Evolutionary conservation across 2,888 invertebrate genomes (phyloP).

Genomic region (Xanthostigma xanthostigma): DNA sequence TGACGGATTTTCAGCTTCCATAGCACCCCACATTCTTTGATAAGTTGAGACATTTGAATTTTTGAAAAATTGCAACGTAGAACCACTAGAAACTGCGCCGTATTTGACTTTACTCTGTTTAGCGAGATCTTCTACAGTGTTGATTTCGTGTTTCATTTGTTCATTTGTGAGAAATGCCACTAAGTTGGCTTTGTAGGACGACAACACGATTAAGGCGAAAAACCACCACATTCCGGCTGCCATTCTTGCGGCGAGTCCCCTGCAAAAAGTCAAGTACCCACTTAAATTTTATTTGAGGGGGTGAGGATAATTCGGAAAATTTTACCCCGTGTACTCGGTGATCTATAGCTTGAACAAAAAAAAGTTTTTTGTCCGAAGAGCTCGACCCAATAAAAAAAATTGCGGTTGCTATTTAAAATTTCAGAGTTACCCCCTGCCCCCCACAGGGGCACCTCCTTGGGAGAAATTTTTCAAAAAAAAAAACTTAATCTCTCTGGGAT

Average conservation of each 20-base stretch:
- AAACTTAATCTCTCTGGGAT: no score
- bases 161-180: constrained; percentile 88
- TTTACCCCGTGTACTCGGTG: no score
- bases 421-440: no score
- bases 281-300: no score
- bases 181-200: constrained; percentile 88
- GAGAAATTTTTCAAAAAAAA: no score
- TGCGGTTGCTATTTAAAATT: no score
- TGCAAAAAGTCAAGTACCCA: constrained; percentile 19
- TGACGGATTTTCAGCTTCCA: constrained; percentile 70
- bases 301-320: no score
- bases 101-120: constrained; percentile 93
- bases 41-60: constrained; percentile 81
- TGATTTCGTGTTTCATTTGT: constrained; percentile 77
- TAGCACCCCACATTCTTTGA: constrained; percentile 83
- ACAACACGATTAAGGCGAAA: constrained; percentile 79
- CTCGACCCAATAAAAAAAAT: no score
- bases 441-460: no score
- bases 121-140: constrained; percentile 82
- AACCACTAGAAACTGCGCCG: constrained; percentile 75
- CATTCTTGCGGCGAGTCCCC: constrained; percentile 79
- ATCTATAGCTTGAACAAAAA: no score
- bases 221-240: constrained; percentile 89
- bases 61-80: constrained; percentile 82
- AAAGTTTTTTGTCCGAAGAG: no score